Base-by-base conservation (phyloP, 2,888 invertebrate species). In the Harmothoe impar region DNA sequence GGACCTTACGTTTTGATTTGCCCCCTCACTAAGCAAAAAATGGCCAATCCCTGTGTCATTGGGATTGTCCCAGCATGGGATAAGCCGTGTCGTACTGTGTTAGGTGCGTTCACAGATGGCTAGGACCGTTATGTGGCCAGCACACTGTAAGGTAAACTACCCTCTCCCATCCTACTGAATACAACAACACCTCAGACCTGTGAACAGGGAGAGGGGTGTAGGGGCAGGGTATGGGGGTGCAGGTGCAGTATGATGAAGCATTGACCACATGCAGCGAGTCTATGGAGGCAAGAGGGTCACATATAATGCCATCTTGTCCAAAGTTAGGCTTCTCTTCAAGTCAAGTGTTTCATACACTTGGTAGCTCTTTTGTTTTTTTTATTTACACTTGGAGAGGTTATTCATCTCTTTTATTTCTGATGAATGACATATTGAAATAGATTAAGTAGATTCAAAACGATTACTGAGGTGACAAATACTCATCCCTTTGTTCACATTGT, bases 81-180 rank as follows among this genome's bases (percentile, higher is more conserved):
- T n/a, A 62, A 3, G 15, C 12, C 15, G 23, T n/a, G 62, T n/a
- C 62, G 15, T 20, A 62, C 62, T 62, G n/a, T 62, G n/a, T 7
- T n/a, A n/a, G 62, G 62, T 62, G 62, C n/a, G 62, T 62, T 15
- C 62, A 62, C 62, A 62, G 62, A 62, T 62, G 62, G 62, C 62
- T n/a, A 12, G 62, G 62, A 62, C 62, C 62, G 62, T 62, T 62
- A 62, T 62, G n/a, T 62, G 62, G 62, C n/a, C 15, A n/a, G 23
- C 1, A n/a, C 15, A n/a, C 3, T 62, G 62, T 62, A 62, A 62
- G 62, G 62, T 62, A 15, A 62, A 20, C 62, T 62, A 10, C 62
- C 62, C 62, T 62, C 62, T 62, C 62, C 20, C 15, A n/a, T n/a
- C 62, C 62, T n/a, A 43, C 43, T 43, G 43, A 43, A 43, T n/a